Percentiles rank a stretch among this genome's conserved stretches.
These are phyloP conservation scores for Serinus canaria DNA, from an alignment of 2,113 vertebrate species.

Conservation along the genomic window DNA sequence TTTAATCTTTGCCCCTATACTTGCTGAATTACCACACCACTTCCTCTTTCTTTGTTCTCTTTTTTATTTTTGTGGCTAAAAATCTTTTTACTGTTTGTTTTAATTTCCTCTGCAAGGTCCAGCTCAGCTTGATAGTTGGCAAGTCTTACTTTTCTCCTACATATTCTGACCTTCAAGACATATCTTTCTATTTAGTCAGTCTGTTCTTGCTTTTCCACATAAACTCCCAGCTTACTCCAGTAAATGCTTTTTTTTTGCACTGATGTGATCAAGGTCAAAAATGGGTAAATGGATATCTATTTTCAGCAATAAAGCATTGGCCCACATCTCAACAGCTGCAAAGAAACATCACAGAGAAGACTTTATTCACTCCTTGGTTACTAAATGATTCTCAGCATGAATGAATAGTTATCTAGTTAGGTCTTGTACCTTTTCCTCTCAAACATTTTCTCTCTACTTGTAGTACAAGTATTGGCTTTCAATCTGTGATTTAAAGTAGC, in stretches of 20 bases:
- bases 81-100: slow-evolving; percentile 21
- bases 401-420: neutral
- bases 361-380: neutral
- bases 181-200: neutral
- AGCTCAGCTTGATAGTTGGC: slow-evolving; percentile 2
- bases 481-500: neutral
- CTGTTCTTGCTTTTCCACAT: neutral
- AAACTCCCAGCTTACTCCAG: neutral
- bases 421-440: neutral
- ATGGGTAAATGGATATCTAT: neutral
- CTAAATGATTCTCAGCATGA: neutral
- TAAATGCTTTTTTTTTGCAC: neutral
- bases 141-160: neutral
- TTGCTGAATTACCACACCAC: neutral
- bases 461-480: neutral
- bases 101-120: slow-evolving; percentile 5
- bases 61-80: slow-evolving; percentile 10
- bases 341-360: neutral
- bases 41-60: neutral
- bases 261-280: neutral
- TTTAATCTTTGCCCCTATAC: neutral
- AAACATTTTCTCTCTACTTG: neutral
- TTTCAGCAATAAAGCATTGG: neutral
- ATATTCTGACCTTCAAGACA: neutral
- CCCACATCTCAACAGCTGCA: neutral